phyloP scores from a whole-genome alignment of 2,113 vertebrate genomes.

The Daubentonia madagascariensis region DNA sequence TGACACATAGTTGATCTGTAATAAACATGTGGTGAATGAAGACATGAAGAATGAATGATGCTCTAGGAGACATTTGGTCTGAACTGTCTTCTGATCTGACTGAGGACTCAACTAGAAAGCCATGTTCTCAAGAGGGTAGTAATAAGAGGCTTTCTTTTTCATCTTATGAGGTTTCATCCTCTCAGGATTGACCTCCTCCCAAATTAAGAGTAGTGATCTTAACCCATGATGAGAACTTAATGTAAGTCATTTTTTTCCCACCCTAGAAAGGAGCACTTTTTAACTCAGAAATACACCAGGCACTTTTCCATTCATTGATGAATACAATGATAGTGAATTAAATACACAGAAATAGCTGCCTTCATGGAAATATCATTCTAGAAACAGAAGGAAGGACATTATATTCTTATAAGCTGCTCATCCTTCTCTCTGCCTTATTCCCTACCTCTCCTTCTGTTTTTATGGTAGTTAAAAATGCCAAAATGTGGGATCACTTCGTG shows the following conservation, averaged over 20 bases:
- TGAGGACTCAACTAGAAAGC: not conserved
- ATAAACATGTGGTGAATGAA: not conserved
- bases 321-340: not conserved
- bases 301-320: not conserved
- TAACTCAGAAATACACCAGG: not conserved
- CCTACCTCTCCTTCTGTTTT: not conserved
- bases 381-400: not conserved
- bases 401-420: not conserved
- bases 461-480: not conserved
- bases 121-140: not conserved
- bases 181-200: not conserved
- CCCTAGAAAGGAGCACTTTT: not conserved
- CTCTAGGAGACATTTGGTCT: not conserved
- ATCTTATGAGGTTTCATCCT: not conserved
- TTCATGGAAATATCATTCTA: not conserved
- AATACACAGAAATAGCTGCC: not conserved
- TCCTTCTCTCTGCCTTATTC: not conserved
- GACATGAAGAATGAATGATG: not conserved
- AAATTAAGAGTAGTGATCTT: not conserved
- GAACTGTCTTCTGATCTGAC: not conserved
- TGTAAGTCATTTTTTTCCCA: not conserved
- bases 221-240: not conserved
- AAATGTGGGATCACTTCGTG: not conserved
- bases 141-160: not conserved
- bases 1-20: not conserved